Evolutionary conservation across 2,113 vertebrate genomes (phyloP).

Genomic region (Anhinga rufa): DNA sequence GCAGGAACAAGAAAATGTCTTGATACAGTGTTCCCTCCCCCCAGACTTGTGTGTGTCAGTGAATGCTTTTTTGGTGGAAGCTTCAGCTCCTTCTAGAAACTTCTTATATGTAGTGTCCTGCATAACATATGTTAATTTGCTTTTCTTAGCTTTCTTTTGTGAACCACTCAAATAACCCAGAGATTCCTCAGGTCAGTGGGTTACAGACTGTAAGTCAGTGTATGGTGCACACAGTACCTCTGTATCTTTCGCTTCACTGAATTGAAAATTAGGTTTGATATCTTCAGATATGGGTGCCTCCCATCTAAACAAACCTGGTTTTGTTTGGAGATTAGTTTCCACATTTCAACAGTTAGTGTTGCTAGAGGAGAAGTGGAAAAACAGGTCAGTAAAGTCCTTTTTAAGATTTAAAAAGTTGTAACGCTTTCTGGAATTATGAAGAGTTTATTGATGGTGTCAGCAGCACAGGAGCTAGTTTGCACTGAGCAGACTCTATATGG

Average conservation of each 20-base stretch:
- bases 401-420: neutral
- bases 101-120: neutral
- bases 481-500: neutral
- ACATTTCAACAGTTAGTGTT: neutral
- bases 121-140: neutral
- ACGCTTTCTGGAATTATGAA: neutral
- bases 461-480: neutral
- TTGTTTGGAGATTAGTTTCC: neutral
- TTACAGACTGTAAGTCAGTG: neutral
- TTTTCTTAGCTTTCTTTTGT: neutral
- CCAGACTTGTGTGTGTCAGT: neutral
- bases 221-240: neutral
- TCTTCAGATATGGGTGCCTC: neutral
- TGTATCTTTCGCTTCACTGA: neutral
- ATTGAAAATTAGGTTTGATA: neutral
- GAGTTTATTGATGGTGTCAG: neutral
- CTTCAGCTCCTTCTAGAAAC: neutral
- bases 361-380: neutral
- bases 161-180: neutral
- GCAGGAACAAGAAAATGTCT: neutral
- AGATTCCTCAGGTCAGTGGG: neutral
- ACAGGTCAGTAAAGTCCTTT: neutral
- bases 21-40: neutral
- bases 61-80: neutral
- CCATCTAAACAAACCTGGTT: neutral